Conservation (phyloP, 2,113 vertebrate species). For the Cyprinodon brontotheroides region DNA sequence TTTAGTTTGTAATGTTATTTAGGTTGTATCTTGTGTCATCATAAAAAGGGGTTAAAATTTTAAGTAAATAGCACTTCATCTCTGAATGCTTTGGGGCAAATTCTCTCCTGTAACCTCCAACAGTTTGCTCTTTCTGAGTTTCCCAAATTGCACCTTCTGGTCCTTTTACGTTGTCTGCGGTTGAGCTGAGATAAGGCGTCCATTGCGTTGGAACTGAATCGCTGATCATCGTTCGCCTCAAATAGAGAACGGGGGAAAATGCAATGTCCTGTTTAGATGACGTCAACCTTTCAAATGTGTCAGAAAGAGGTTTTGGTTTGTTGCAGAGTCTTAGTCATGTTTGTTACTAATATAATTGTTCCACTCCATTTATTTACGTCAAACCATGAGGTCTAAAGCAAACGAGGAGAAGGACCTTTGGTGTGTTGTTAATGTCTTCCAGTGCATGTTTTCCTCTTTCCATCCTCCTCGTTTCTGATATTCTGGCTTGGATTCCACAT, state of each 20-base stretch:
- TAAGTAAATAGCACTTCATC: too few species aligned
- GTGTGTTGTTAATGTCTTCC: neutral
- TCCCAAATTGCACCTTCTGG: neutral
- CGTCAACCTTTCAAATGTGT: constrained; percentile 49
- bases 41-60: too few species aligned
- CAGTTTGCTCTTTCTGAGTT: too few species aligned
- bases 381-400: neutral
- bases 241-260: neutral
- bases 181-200: constrained; percentile 15
- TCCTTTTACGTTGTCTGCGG: neutral
- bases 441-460: constrained; percentile 1
- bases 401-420: neutral
- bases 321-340: constrained; percentile 38
- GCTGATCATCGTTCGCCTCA: neutral
- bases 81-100: too few species aligned
- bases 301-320: constrained; percentile 47
- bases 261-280: constrained; percentile 35
- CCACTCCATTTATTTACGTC: constrained; percentile 7
- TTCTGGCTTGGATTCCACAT: constrained; percentile 11
- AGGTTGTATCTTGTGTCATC: too few species aligned
- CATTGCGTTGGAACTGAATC: neutral
- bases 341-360: neutral
- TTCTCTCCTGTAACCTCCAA: too few species aligned
- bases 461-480: neutral
- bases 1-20: too few species aligned